These are phyloP conservation scores for Aspiorhynchus laticeps DNA, from an alignment of 2,113 vertebrate genomes.

Conservation along the genomic window DNA sequence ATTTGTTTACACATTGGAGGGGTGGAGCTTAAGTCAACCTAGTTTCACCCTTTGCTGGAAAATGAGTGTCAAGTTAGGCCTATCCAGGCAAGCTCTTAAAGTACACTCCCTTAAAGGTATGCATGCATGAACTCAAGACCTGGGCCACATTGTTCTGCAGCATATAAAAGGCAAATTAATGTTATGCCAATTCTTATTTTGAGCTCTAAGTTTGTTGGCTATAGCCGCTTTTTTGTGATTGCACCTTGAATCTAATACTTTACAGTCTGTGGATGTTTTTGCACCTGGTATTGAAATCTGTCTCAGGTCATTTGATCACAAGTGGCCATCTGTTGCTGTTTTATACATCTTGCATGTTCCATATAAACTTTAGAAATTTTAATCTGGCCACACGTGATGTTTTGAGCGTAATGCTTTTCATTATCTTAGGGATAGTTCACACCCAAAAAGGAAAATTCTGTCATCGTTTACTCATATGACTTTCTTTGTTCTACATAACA, in stretches of 20 bases:
- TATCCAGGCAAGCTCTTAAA: conserved; percentile 44
- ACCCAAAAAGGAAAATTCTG: background rate
- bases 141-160: conserved; percentile 14
- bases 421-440: background rate
- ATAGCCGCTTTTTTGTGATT: background rate
- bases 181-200: background rate
- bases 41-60: conserved; percentile 47
- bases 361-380: background rate
- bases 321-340: background rate
- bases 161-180: background rate
- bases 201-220: background rate
- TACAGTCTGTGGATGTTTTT: background rate
- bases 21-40: conserved; percentile 35
- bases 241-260: background rate
- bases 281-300: background rate
- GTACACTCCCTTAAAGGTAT: conserved; percentile 47
- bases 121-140: conserved; percentile 21
- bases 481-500: background rate
- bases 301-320: background rate
- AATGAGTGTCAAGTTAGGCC: conserved; percentile 42
- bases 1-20: conserved; percentile 51
- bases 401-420: background rate
- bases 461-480: background rate
- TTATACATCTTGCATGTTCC: background rate
- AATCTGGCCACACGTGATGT: background rate